Percentiles rank a stretch among this genome's conserved stretches.
Conservation (phyloP, 2,888 invertebrate genomes). For the Julus scandinavius region DNA sequence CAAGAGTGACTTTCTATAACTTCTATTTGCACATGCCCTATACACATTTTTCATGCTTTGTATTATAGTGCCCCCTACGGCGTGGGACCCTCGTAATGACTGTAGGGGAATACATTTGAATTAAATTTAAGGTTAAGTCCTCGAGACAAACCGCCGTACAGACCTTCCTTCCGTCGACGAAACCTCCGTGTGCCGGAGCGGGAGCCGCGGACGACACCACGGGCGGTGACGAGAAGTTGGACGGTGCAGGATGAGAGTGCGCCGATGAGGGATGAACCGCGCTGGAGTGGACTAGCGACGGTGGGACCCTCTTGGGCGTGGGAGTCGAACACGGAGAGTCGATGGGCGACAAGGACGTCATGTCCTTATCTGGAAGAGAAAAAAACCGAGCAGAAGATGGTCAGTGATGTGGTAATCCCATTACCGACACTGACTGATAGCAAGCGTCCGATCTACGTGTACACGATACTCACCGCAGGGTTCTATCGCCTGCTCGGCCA, state of each 20-base stretch:
- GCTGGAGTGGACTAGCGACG: slow-evolving; percentile 61
- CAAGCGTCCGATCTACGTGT: too few relatives aligned
- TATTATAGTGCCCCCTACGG: too few relatives aligned
- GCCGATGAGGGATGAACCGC: not conserved
- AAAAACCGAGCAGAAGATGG: slow-evolving; percentile 32
- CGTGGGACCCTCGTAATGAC: too few relatives aligned
- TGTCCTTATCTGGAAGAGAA: slow-evolving; percentile 59
- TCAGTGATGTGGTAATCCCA: not conserved
- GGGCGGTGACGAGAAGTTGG: slow-evolving; percentile 62
- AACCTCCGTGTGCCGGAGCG: slow-evolving; percentile 63
- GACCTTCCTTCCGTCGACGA: slow-evolving; percentile 62
- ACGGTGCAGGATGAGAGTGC: slow-evolving; percentile 59
- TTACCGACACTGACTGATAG: not conserved
- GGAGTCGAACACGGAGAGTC: slow-evolving; percentile 61
- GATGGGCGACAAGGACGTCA: slow-evolving; percentile 59
- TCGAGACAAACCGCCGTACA: not conserved
- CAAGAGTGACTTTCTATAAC: too few relatives aligned
- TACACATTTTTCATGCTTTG: too few relatives aligned
- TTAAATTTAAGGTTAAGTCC: not conserved
- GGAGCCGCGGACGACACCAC: slow-evolving; percentile 66
- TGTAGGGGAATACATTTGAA: not conserved
- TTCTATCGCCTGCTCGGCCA: slow-evolving; percentile 85
- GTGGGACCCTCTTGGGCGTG: slow-evolving; percentile 63
- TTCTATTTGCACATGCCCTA: too few relatives aligned
- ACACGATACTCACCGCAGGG: slow-evolving; percentile 55